Conservation (phyloP, 2,113 vertebrate species). For the Xiphophorus couchianus region DNA sequence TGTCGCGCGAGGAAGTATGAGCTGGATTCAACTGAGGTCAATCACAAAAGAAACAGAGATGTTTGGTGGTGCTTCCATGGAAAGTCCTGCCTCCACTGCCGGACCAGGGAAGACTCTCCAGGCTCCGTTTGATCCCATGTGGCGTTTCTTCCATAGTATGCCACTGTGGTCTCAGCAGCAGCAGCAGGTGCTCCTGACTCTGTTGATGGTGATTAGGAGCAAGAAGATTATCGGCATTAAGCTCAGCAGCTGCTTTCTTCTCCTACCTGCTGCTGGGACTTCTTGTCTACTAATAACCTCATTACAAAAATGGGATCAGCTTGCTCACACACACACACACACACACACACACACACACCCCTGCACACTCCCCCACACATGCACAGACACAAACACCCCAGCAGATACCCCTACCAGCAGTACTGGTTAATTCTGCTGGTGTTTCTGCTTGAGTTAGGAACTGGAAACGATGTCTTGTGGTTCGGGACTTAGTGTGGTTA, state of each 20-base stretch:
- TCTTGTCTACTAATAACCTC: constrained; percentile 72
- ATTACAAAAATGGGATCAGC: constrained; percentile 69
- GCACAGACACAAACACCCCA: constrained; percentile 22
- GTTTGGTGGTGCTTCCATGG: not conserved
- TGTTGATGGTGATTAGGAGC: constrained; percentile 76
- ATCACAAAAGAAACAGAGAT: not conserved
- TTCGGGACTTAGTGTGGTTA: not conserved
- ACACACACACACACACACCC: constrained; percentile 20
- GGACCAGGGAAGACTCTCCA: not conserved
- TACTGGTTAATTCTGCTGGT: not conserved
- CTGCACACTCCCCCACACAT: constrained; percentile 18
- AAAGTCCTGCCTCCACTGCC: not conserved
- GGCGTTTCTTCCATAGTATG: constrained; percentile 2
- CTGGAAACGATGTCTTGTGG: not conserved
- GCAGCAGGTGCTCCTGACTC: constrained; percentile 75
- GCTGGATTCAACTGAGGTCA: not conserved
- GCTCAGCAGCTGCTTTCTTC: constrained; percentile 72
- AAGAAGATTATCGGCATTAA: constrained; percentile 77
- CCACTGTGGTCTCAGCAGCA: constrained; percentile 45
- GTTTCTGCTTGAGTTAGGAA: not conserved
- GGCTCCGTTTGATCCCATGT: not conserved
- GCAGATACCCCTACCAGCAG: constrained; percentile 17
- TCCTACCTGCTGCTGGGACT: constrained; percentile 56
- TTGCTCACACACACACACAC: constrained; percentile 17
- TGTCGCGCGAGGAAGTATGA: not conserved